phyloP scores from a whole-genome alignment of 2,888 invertebrate species.

The Scrobipalpa atriplicella region DNA sequence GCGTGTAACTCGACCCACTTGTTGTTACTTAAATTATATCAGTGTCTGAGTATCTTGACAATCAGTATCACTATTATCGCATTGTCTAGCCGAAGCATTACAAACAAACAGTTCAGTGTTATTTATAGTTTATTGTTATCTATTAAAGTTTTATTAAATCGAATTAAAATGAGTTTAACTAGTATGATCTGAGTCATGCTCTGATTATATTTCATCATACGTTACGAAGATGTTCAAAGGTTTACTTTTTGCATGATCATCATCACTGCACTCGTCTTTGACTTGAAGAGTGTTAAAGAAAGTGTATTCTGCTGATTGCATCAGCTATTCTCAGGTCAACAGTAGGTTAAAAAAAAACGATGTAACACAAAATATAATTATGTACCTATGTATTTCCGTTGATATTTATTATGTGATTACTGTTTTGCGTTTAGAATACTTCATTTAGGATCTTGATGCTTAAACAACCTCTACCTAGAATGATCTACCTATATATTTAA shows the following conservation, averaged over 20 bases:
- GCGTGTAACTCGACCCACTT: slow-evolving; percentile 1
- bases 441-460: background rate
- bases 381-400: too few relatives aligned
- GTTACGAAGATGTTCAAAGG: background rate
- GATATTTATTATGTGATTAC: too few relatives aligned
- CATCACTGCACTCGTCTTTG: background rate
- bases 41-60: slow-evolving; percentile 9
- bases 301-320: background rate
- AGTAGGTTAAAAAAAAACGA: too few relatives aligned
- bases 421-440: too few relatives aligned
- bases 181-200: background rate
- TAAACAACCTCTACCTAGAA: background rate
- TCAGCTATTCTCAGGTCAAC: too few relatives aligned
- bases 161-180: background rate
- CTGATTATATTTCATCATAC: background rate
- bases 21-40: slow-evolving; percentile 2
- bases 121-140: slow-evolving; percentile 15
- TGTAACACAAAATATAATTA: too few relatives aligned
- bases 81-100: slow-evolving; percentile 15
- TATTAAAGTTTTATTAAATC: background rate
- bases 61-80: slow-evolving; percentile 7
- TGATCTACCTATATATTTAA: background rate
- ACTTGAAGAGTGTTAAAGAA: background rate
- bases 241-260: background rate
- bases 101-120: slow-evolving; percentile 4